Percentiles rank a stretch among this genome's conserved stretches.
Evolutionary conservation across 2,797 vertebrate species (phyloP).

Genomic region (Hippoglossus hippoglossus): DNA sequence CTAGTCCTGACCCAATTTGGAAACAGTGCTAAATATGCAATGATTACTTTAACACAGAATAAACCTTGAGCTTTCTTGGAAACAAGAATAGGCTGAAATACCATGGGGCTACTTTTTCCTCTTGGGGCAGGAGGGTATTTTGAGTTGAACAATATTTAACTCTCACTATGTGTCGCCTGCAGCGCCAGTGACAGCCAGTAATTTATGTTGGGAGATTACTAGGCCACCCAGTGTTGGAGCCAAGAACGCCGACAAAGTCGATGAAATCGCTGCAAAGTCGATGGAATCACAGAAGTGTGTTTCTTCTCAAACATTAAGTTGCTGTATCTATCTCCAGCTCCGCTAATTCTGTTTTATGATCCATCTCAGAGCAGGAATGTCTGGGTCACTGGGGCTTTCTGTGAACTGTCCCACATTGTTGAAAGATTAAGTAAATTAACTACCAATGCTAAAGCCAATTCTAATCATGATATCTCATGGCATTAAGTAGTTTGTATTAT

Average conservation of each 20-base stretch:
- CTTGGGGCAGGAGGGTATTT: constrained; percentile 7
- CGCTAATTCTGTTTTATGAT: constrained; percentile 23
- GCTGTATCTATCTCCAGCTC: constrained; percentile 4
- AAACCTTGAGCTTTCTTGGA: neutral
- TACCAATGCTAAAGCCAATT: constrained; percentile 9
- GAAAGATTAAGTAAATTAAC: constrained; percentile 13
- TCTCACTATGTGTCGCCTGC: constrained; percentile 24
- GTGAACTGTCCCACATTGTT: constrained; percentile 9
- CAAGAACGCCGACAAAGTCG: neutral
- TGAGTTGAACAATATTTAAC: constrained; percentile 18
- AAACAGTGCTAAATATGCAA: neutral
- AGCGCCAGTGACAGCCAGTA: constrained; percentile 21
- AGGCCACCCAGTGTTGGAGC: constrained; percentile 23
- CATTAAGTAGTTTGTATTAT: neutral
- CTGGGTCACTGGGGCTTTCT: constrained; percentile 16
- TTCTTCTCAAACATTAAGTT: neutral
- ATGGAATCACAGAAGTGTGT: neutral
- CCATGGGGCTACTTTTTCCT: constrained; percentile 4
- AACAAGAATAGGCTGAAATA: constrained; percentile 3
- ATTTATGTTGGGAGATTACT: constrained; percentile 33
- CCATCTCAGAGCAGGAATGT: constrained; percentile 32
- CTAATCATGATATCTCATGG: constrained; percentile 1
- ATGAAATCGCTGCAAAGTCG: too few species aligned
- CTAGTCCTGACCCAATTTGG: neutral
- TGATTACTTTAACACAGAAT: constrained; percentile 20